Base-by-base conservation (phyloP, 2,797 vertebrate genomes). In the Lates japonicus region DNA sequence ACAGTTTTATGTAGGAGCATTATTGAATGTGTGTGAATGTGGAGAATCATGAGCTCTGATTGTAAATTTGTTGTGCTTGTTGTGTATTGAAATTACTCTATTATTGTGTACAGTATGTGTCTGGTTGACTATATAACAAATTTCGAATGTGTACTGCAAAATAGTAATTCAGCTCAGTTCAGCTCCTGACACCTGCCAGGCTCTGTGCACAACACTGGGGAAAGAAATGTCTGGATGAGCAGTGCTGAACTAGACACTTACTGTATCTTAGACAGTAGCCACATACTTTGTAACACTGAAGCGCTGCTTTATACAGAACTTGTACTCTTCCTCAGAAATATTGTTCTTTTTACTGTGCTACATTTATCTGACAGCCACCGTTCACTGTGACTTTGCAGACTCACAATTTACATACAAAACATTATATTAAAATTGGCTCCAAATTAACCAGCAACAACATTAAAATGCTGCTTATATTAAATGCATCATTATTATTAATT, bases 1-100 rank as follows among this genome's bases (percentile, higher is more conserved):
- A 31, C 19, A 29, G 37, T 54, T 72, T 33, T 76, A 59, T 70
- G 46, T 54, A 29, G 35, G 52, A 12, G 35, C 68, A n/a, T 67
- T 42, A 13, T 12, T 42, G 11, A 12, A 13, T 42, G 11, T 42
- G 41, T 42, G 41, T 42, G 41, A 3, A 54, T 51, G 44, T 48
- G 44, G 49, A 62, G 52, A 64, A 60, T 25, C 20, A 62, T 59
- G 6, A 22, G 51, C 46, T 17, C 55, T 70, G 60, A 51, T 74
- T 76, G 60, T 42, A 41, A 29, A 33, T 70, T 58, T 7, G 0
- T 22, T 64, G 65, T 20, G 48, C 4, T 46, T 46, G 44, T 46
- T 46, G 16, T 46, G 3, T 6, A 46, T 14, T 16, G 17, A 46
- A 46, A 5, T 17, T 10, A 11, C 20, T 48, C 19, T 8, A 6